These are phyloP conservation scores for Mus caroli DNA, from an alignment of 2,797 vertebrate species.

Conservation along the genomic window DNA sequence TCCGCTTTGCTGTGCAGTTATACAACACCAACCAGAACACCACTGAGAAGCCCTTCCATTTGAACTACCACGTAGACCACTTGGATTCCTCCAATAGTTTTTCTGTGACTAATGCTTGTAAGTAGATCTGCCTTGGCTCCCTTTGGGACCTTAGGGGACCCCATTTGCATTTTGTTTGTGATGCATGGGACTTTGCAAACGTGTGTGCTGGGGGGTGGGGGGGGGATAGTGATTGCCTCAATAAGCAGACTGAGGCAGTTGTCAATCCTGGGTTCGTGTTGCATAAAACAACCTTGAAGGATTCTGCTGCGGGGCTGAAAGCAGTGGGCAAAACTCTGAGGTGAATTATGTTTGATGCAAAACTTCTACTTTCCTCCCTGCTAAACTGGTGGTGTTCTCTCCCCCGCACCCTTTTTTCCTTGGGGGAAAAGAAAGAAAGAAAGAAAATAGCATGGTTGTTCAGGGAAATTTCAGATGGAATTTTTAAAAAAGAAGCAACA, in stretches of 20 bases:
- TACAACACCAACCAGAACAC: constrained; percentile 99
- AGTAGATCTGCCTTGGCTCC: constrained; percentile 89
- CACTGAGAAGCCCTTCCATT: constrained; percentile 99
- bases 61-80: constrained; percentile 99
- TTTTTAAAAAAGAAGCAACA: constrained; percentile 67
- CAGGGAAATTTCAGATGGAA: constrained; percentile 71
- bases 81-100: constrained; percentile 99
- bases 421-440: constrained; percentile 8
- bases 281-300: constrained; percentile 70
- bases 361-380: constrained; percentile 79
- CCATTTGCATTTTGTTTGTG: constrained; percentile 48
- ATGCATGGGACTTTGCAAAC: background rate
- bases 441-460: constrained; percentile 67
- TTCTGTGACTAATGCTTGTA: constrained; percentile 99
- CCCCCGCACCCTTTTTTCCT: background rate
- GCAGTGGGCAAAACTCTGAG: constrained; percentile 59
- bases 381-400: constrained; percentile 52
- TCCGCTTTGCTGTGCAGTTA: constrained; percentile 99
- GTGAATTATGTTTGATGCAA: constrained; percentile 74
- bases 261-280: constrained; percentile 44
- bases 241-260: constrained; percentile 38
- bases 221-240: background rate
- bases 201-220: background rate
- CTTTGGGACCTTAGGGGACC: constrained; percentile 7
- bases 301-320: constrained; percentile 56